Base-by-base conservation (phyloP, 2,113 vertebrate genomes). In the Mionectes macconnelli region DNA sequence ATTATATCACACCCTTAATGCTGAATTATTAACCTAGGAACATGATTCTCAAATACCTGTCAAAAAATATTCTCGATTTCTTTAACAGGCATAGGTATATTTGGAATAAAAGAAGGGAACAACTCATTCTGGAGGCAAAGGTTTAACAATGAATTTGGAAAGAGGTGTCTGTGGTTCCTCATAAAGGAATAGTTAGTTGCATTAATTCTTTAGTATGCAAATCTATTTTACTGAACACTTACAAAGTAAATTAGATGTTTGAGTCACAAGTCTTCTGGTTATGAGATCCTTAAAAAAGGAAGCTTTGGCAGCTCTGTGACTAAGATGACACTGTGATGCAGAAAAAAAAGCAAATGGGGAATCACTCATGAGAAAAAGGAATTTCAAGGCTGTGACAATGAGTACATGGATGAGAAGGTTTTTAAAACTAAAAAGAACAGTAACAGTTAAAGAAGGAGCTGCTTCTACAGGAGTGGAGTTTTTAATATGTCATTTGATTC, bases 401-500 rank as follows among this genome's bases (percentile, higher is more conserved):
- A 60, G 30, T 35, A 42, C 4, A 6, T 35, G 19, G 19, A 35
- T 50, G 21, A 80, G 30, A 62, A 22, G 3, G 11, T 52, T 94
- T 94, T 74, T 62, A 57, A 93, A 66, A 13, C 17, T 24, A 7
- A 24, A 59, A 89, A 63, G 76, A 67, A 56, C 27, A 84, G 28
- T 70, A 88, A 63, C 4, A 63, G 42, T 90, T 89, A 87, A 90
- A 84, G 23, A 66, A 75, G 62, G 45, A 94, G 17, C 28, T 63
- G 19, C 47, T 93, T 84, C 50, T 84, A 55, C 42, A 70, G 40
- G 50, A 62, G 25, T 9, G 55, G 76, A 70, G 72, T 18, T 88
- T 96, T 95, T 80, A 85, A 30, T 69, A 73, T 59, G 73, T 66
- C 31, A 73, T 95, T 91, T 72, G 62, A 82, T 73, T 95, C 85